Evolutionary conservation across 2,888 invertebrate genomes (phyloP), one percentile per base, ranked within the genome.

Genomic region (Caenorhabditis sp.): DNA sequence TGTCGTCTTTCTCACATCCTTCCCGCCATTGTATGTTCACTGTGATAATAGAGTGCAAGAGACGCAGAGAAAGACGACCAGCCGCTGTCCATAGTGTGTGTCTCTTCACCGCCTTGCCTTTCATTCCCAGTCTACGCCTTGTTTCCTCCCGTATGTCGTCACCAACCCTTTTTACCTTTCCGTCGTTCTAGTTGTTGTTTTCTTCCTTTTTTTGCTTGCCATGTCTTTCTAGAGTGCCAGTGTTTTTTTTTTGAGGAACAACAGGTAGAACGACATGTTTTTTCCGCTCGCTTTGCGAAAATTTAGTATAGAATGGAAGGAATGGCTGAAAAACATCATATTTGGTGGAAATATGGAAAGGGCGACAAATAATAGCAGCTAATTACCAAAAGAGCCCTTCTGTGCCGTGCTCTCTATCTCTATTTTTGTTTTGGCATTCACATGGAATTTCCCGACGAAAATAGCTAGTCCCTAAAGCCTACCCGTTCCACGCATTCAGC

Each of bases 221-320:
- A 18, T 60, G 2, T 11, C 53, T 2, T 22, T 53, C 53, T 18
- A 3, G 4, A n/a, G 4, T 4, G 18, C 24, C 22, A 13, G 40
- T 60, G 60, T 40, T 37, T 60, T 37, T 60, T 60, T 60, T 60
- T 40, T 60, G 60, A 56, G n/a, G n/a, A n/a, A n/a, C n/a, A n/a
- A n/a, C n/a, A 40, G 15, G 40, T 40, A 13, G 8, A 13, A 40
- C 40, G 40, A 40, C 13, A 13, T 40, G 32, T 32, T 32, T 32
- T 32, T 32, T 9, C 32, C 9, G 9, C n/a, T n/a, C n/a, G n/a
- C n/a, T n/a, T n/a, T n/a, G n/a, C n/a, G n/a, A n/a, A n/a, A n/a
- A n/a, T n/a, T n/a, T n/a, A n/a, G n/a, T n/a, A n/a, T n/a, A 9
- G 32, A 32, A 32, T 9, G 9, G 5, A 32, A 32, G 9, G 32